A percentile compares a stretch with the other conserved stretches of the same genome.
phyloP scores from a whole-genome alignment of 2,888 invertebrate species.

The Acrobeloides nanus region DNA sequence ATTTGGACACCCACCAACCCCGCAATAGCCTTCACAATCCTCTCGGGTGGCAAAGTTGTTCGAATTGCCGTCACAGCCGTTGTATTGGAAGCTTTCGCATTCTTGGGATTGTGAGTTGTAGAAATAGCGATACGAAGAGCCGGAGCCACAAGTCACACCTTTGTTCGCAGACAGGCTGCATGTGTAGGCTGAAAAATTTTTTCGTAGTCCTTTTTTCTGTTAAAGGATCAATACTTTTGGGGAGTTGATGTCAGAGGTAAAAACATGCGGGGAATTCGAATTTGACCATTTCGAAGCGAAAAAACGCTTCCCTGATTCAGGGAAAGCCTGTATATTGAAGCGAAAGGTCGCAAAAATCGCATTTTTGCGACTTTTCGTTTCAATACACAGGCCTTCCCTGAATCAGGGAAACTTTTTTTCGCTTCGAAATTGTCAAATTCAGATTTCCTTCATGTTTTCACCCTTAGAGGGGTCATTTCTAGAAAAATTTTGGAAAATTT shows the following conservation, averaged over 20 bases:
- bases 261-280: too few relatives aligned
- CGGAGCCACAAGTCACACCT: constrained; percentile 50
- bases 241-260: not conserved
- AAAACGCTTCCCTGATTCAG: too few relatives aligned
- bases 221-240: not conserved
- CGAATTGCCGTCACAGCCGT: constrained; percentile 51
- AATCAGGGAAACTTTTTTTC: too few relatives aligned
- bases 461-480: too few relatives aligned
- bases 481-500: too few relatives aligned
- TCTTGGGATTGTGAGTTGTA: constrained; percentile 48
- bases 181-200: constrained; percentile 47
- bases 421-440: too few relatives aligned
- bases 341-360: too few relatives aligned
- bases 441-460: too few relatives aligned
- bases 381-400: too few relatives aligned
- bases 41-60: constrained; percentile 51
- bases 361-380: too few relatives aligned
- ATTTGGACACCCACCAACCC: constrained; percentile 37
- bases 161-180: constrained; percentile 48
- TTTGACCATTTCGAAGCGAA: too few relatives aligned
- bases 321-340: too few relatives aligned
- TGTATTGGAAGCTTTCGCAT: constrained; percentile 44
- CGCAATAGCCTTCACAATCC: constrained; percentile 44
- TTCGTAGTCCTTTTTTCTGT: not conserved
- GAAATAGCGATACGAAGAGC: constrained; percentile 46